Evolutionary conservation across 2,797 vertebrate species (phyloP).

Genomic region (Ctenosaura bakeri): DNA sequence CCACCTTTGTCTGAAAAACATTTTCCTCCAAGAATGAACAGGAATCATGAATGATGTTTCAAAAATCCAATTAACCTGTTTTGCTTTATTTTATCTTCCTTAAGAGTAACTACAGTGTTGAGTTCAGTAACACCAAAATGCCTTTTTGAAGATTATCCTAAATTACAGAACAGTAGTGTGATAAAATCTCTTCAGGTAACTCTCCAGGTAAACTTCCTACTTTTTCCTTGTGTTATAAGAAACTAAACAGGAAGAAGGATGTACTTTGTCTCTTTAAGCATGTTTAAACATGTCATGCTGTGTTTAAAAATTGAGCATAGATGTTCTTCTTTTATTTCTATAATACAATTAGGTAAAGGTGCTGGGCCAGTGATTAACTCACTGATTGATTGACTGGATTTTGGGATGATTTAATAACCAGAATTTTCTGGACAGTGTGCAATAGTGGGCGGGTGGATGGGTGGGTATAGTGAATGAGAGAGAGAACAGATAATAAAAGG

Average conservation of each 20-base stretch:
- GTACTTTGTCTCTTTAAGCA: not conserved
- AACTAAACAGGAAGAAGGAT: not conserved
- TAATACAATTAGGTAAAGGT: not conserved
- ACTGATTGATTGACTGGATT: not conserved
- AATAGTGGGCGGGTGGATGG: not conserved
- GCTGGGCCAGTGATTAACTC: too few relatives aligned
- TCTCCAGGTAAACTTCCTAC: not conserved
- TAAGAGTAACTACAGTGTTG: conserved; percentile 84
- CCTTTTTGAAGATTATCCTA: conserved; percentile 86
- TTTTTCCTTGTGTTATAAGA: not conserved
- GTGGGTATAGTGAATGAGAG: not conserved
- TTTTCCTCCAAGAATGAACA: not conserved
- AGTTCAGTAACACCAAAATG: conserved; percentile 84
- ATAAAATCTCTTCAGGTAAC: conserved; percentile 89
- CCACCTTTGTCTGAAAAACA: not conserved
- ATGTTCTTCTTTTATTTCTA: not conserved
- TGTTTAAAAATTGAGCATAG: not conserved
- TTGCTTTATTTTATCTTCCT: not conserved
- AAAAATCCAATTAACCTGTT: not conserved
- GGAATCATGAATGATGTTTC: not conserved
- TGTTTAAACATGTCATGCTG: too few relatives aligned
- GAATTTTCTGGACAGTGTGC: not conserved
- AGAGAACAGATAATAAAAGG: not conserved
- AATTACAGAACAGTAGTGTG: conserved; percentile 85
- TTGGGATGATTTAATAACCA: not conserved